Evolutionary conservation across 2,113 vertebrate species (phyloP), one percentile per base, ranked within the genome.

Genomic region (Conger conger): DNA sequence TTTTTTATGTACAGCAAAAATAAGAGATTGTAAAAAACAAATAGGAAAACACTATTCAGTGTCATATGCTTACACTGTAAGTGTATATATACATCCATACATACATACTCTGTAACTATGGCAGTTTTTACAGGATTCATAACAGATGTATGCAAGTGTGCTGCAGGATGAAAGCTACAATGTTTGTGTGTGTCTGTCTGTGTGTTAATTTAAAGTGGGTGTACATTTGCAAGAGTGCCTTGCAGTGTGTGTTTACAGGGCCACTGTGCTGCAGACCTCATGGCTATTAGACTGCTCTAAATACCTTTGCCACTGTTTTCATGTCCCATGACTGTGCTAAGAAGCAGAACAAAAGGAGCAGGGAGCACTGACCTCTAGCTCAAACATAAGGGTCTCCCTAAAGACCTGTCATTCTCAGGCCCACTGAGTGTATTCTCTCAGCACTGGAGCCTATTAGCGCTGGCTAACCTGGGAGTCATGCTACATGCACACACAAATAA

Each of bases 241-340:
- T n/a, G 15, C 4, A 23, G 53, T 80, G 23, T 73, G 23, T n/a
- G 27, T 38, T 36, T 42, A 20, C 17, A 54, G 16, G n/a, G 45
- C 36, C 45, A 57, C 35, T 54, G 42, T 78, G 80, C 84, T 53
- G 50, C 42, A 60, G 45, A 27, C 79, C 68, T 79, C 57, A 76
- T 18, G 16, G 15, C 81, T 80, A 83, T 76, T 83, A 38, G 60
- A 76, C 76, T 83, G 82, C 68, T 13, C 50, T 86, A 33, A 76
- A 50, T 77, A 30, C 57, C 77, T 23, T 73, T 73, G 20, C 33
- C 33, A 57, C 76, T 78, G 50, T 20, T 17, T 20, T 81, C 17
- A 20, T n/a, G 40, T 80, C 84, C 80, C 86, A 81, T 86, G 82
- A 83, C 37, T 73, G 36, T 40, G 35, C 35, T 79, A 5, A 83